These are phyloP conservation scores for Sciaenops ocellatus DNA, from an alignment of 2,797 vertebrate genomes.

Conservation along the genomic window DNA sequence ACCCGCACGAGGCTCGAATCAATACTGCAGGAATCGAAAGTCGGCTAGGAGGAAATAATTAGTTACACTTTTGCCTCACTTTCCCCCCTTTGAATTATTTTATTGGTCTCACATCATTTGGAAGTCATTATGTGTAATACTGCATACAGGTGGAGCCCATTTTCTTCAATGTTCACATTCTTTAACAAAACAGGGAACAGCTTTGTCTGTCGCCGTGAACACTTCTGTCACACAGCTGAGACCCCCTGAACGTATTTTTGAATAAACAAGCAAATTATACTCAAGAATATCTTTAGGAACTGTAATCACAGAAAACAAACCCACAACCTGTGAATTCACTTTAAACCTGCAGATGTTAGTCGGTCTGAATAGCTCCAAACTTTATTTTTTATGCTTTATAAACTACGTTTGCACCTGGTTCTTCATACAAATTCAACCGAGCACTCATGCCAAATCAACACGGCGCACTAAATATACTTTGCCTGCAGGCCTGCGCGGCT, in stretches of 20 bases:
- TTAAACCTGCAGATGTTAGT: conserved; percentile 16
- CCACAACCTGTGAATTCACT: neutral
- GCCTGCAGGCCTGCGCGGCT: neutral
- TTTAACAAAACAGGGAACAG: conserved; percentile 5
- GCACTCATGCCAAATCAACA: conserved; percentile 16
- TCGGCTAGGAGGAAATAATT: conserved; percentile 22
- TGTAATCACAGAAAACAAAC: conserved; percentile 42
- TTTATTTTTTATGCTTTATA: conserved; percentile 4
- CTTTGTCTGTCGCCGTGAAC: neutral
- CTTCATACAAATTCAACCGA: neutral
- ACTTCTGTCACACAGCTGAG: neutral
- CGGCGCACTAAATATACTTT: conserved; percentile 15
- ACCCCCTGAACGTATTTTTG: neutral
- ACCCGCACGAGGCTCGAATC: conserved; percentile 32
- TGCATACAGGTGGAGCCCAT: conserved; percentile 10
- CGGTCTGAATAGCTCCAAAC: conserved; percentile 3
- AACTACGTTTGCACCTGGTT: conserved; percentile 14
- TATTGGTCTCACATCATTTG: conserved; percentile 14
- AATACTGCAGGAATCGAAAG: conserved; percentile 33
- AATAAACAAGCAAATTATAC: conserved; percentile 34
- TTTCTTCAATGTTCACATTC: conserved; percentile 8
- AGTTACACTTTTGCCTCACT: conserved; percentile 28
- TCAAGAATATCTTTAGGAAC: conserved; percentile 30
- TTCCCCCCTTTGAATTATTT: conserved; percentile 18
- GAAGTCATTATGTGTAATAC: conserved; percentile 23